Base-by-base conservation (phyloP, 2,888 invertebrate genomes). In the Spicauda simplicius region DNA sequence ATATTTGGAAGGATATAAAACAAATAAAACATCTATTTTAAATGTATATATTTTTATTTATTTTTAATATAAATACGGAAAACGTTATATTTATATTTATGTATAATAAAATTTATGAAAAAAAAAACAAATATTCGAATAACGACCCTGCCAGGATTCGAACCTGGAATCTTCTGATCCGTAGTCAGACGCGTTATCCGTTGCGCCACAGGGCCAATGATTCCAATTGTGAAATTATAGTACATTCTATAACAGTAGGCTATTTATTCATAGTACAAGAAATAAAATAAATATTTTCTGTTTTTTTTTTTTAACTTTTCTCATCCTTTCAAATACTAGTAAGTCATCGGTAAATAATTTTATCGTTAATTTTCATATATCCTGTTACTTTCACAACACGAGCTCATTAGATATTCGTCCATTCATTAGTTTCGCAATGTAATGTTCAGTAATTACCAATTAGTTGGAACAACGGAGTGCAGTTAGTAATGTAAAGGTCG, bases 101-200 rank as follows among this genome's bases (percentile, higher is more conserved):
- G n/a, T n/a, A n/a, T n/a, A n/a, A n/a, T n/a, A n/a, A n/a, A 14
- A 10, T 41, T 41, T 41, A 41, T 41, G 2, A 41, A 41, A 41
- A 1, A 12, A 41, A 14, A 41, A 41, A 41, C 5, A 37, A 14
- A 11, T 2, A 41, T 2, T 41, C 0, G 41, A 14, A 41, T 1
- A 14, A 0, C 94, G 94, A 94, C 93, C 94, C 90, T 94, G 94
- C 94, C 94, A 94, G 94, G 94, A 94, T 94, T 94, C 94, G 94
- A 94, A 94, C 92, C 94, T 95, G 94, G 94, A 94, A 94, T 94
- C 94, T 94, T 94, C 94, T 95, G 95, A 95, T 95, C 94, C 94
- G 94, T 95, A 95, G 95, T 94, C 95, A 95, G 95, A 95, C 94
- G 95, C 95, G 94, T 95, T 95, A 95, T 95, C 94, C 94, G 86